Conservation (phyloP, 2,797 vertebrate genomes). For the Micrastur ruficollis region DNA sequence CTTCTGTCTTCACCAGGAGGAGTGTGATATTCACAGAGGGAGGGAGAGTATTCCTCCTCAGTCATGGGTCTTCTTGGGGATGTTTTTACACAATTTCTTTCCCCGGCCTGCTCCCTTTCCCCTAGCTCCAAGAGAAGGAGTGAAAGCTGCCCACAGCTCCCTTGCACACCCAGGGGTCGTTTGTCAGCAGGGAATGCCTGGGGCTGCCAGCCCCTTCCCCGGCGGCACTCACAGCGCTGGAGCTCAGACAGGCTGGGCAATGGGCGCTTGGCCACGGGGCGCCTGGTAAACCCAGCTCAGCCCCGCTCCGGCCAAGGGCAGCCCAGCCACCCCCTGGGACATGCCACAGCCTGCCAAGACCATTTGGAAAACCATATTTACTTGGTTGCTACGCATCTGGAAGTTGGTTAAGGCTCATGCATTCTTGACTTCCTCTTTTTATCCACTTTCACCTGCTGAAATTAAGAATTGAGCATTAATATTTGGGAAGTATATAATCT, state of each 20-base stretch:
- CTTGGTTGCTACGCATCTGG: background rate
- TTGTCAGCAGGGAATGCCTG: fast-evolving
- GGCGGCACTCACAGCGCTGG: fast-evolving
- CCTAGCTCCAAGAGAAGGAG: background rate
- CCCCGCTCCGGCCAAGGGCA: background rate
- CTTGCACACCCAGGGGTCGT: fast-evolving
- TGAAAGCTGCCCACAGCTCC: background rate
- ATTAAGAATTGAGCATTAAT: background rate
- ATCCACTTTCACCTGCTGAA: background rate
- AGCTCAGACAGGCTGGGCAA: background rate
- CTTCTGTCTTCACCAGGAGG: background rate
- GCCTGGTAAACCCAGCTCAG: background rate
- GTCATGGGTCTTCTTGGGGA: background rate
- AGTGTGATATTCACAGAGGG: fast-evolving
- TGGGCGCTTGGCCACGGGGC: fast-evolving
- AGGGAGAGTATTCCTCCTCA: background rate
- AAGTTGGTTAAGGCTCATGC: background rate
- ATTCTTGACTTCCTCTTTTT: background rate
- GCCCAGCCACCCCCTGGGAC: fast-evolving
- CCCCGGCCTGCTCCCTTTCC: background rate
- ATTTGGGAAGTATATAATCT: background rate
- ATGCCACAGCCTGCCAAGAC: background rate
- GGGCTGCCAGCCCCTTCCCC: background rate
- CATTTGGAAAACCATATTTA: background rate
- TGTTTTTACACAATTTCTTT: background rate